Conservation (phyloP, 2,797 vertebrate species). For the Xenops minutus region DNA sequence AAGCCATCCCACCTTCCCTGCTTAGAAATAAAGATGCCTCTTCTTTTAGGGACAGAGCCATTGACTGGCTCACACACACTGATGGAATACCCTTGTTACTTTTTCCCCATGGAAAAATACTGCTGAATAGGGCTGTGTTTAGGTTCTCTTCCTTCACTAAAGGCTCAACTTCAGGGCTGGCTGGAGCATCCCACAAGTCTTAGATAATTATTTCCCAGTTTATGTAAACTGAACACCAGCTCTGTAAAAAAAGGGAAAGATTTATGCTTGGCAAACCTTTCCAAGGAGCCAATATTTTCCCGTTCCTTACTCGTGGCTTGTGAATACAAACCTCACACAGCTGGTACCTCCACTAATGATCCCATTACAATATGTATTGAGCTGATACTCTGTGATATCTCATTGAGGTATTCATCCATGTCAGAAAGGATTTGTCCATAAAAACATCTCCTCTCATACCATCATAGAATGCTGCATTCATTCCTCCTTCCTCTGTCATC, state of each 20-base stretch:
- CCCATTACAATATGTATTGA: constrained; percentile 55
- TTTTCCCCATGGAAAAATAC: neutral
- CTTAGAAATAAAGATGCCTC: neutral
- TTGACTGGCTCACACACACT: neutral
- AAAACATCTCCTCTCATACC: constrained; percentile 50
- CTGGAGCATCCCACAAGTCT: neutral
- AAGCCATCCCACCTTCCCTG: neutral
- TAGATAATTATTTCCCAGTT: neutral
- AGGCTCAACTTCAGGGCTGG: neutral
- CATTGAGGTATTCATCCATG: constrained; percentile 68
- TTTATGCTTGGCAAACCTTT: constrained; percentile 58
- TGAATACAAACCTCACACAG: constrained; percentile 63
- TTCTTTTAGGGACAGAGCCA: neutral
- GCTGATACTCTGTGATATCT: constrained; percentile 58
- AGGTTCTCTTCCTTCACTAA: neutral
- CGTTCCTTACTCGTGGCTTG: constrained; percentile 36
- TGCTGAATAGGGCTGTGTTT: neutral
- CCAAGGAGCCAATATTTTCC: constrained; percentile 47
- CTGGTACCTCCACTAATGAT: constrained; percentile 63
- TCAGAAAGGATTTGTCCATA: constrained; percentile 67
- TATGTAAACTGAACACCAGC: neutral
- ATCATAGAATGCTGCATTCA: neutral
- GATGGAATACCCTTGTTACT: neutral
- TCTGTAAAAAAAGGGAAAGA: constrained; percentile 43
- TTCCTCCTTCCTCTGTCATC: constrained; percentile 49